A percentile compares a stretch with the other conserved stretches of the same genome.
These are phyloP conservation scores for Drosophila rufa DNA, from an alignment of 1,140 invertebrate species.

Conservation along the genomic window DNA sequence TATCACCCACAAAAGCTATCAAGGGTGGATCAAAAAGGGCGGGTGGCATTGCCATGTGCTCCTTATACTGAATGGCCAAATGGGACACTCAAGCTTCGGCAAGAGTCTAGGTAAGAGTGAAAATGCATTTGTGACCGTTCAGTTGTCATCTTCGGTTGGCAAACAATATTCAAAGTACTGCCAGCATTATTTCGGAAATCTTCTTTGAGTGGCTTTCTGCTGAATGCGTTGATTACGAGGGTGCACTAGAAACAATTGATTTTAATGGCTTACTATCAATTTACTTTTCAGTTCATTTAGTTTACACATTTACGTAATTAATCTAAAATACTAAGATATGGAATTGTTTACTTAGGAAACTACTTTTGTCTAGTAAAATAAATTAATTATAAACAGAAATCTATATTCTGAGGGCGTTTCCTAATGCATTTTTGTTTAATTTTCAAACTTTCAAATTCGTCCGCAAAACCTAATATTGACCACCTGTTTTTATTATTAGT, in stretches of 20 bases:
- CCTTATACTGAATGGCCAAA: conserved; percentile 14
- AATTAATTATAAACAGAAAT: not conserved
- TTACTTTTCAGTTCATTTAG: too few species aligned
- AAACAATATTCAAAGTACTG: conserved; percentile 12
- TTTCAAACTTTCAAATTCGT: too few species aligned
- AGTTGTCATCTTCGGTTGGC: conserved; percentile 16
- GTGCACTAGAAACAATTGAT: not conserved
- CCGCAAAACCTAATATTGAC: too few species aligned
- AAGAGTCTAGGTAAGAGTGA: conserved; percentile 47
- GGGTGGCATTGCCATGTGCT: conserved; percentile 15
- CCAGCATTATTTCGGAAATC: not conserved
- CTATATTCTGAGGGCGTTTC: not conserved
- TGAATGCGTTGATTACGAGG: conserved; percentile 1
- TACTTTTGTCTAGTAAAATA: too few species aligned
- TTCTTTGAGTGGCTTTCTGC: not conserved
- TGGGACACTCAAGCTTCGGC: not conserved
- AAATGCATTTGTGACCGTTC: conserved; percentile 41
- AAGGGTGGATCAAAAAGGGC: conserved; percentile 22
- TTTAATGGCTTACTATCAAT: too few species aligned
- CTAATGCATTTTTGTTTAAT: not conserved
- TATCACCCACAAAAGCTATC: conserved; percentile 14
- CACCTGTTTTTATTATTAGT: too few species aligned
- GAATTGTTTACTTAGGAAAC: too few species aligned
- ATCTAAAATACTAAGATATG: too few species aligned
- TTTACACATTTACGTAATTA: too few species aligned